Evolutionary conservation across 92 coral and sea anemone species (phyloP).

Genomic region (Metridium senile): DNA sequence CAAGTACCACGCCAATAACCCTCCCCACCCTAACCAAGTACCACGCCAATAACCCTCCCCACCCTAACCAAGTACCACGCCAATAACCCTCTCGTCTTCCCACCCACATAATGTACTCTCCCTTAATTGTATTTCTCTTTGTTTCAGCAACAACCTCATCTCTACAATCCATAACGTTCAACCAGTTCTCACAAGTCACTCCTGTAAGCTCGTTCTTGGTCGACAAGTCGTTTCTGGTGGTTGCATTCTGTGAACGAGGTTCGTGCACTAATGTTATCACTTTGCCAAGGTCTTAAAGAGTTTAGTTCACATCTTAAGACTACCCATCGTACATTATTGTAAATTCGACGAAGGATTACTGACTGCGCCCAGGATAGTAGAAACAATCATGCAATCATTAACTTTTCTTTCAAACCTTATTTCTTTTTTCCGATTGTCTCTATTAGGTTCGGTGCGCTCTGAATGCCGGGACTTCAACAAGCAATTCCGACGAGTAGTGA

Average conservation of each 20-base stretch:
- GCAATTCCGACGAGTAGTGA: constrained; percentile 47
- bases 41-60: too few relatives aligned
- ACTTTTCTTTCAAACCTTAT: not conserved
- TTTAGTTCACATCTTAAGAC: too few relatives aligned
- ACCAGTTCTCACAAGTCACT: constrained; percentile 3
- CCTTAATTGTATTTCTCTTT: not conserved
- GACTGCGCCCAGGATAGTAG: not conserved
- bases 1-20: too few relatives aligned
- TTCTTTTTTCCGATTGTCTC: not conserved
- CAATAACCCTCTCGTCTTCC: too few relatives aligned
- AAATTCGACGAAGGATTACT: too few relatives aligned
- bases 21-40: too few relatives aligned
- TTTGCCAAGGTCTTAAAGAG: too few relatives aligned
- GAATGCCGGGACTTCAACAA: constrained; percentile 41
- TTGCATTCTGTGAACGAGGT: constrained; percentile 30
- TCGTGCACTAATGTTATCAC: too few relatives aligned
- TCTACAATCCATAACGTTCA: not conserved
- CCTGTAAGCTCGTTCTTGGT: not conserved
- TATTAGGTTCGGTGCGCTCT: constrained; percentile 10
- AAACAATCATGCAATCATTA: not conserved
- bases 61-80: too few relatives aligned
- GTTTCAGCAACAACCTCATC: not conserved
- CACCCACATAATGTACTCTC: too few relatives aligned
- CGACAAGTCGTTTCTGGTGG: not conserved
- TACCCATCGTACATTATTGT: too few relatives aligned